A percentile compares a stretch with the other conserved stretches of the same genome.
Conservation (phyloP, 1,140 invertebrate species). For the Calliphora vicina region DNA sequence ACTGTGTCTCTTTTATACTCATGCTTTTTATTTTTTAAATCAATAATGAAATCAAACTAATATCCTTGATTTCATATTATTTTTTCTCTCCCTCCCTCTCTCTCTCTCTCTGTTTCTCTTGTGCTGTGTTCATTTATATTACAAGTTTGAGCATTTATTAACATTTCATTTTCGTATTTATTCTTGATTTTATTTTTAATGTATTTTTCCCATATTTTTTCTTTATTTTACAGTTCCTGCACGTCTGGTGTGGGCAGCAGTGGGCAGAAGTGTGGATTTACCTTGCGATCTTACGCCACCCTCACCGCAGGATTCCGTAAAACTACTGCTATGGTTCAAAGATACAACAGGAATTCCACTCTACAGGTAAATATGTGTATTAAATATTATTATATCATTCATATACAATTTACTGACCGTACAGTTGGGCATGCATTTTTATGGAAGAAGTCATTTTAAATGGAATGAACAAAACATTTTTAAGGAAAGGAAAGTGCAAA, state of each 20-base stretch:
- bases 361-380: conserved; percentile 74
- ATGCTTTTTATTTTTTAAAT: background rate
- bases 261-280: conserved; percentile 76
- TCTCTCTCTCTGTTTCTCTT: background rate
- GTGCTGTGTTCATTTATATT: background rate
- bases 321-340: conserved; percentile 85
- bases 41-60: conserved; percentile 29
- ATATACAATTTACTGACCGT: too few species aligned
- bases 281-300: conserved; percentile 83
- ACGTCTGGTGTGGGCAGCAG: conserved; percentile 75
- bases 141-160: background rate
- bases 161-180: conserved; percentile 15
- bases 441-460: too few species aligned
- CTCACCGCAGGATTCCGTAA: conserved; percentile 74
- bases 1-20: background rate
- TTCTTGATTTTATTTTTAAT: conserved; percentile 4
- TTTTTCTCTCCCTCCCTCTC: background rate
- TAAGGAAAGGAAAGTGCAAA: too few species aligned
- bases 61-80: background rate
- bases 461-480: too few species aligned
- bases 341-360: conserved; percentile 81
- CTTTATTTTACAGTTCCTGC: conserved; percentile 68
- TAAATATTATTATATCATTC: background rate
- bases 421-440: too few species aligned
- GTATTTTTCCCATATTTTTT: background rate